Conservation (phyloP, 37 sponge, comb jelly and placozoan genomes). For the Halisarca cf. caerulea region DNA sequence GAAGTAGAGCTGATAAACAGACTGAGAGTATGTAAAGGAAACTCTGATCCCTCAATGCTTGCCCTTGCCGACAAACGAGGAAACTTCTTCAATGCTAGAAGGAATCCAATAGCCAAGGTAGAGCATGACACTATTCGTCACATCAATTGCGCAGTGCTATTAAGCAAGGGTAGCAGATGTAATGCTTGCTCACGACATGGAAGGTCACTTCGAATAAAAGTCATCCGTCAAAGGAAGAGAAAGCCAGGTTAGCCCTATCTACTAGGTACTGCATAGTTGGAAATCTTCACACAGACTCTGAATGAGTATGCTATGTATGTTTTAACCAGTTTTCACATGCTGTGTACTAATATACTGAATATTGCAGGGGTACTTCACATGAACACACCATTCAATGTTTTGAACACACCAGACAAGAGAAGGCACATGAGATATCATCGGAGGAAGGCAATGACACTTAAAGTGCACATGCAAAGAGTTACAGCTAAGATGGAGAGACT, state of each 20-base stretch:
- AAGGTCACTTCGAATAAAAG: background rate
- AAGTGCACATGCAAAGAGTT: background rate
- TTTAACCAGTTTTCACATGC: too few species aligned
- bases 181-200: background rate
- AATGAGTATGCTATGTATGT: too few species aligned
- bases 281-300: too few species aligned
- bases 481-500: background rate
- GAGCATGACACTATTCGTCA: conserved; percentile 2
- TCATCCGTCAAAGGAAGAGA: background rate
- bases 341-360: too few species aligned
- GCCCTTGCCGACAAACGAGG: background rate
- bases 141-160: background rate
- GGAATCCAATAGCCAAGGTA: background rate
- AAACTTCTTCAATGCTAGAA: background rate
- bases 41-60: background rate
- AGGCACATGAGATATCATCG: background rate
- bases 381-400: background rate
- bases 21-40: background rate
- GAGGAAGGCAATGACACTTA: background rate
- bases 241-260: too few species aligned
- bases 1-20: background rate
- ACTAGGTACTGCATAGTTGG: too few species aligned
- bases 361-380: background rate
- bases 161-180: background rate
- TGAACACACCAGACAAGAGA: conserved; percentile 8